Evolutionary conservation across 2,113 vertebrate species (phyloP), one percentile per base, ranked within the genome.

Genomic region (Microcebus griseorufus): DNA sequence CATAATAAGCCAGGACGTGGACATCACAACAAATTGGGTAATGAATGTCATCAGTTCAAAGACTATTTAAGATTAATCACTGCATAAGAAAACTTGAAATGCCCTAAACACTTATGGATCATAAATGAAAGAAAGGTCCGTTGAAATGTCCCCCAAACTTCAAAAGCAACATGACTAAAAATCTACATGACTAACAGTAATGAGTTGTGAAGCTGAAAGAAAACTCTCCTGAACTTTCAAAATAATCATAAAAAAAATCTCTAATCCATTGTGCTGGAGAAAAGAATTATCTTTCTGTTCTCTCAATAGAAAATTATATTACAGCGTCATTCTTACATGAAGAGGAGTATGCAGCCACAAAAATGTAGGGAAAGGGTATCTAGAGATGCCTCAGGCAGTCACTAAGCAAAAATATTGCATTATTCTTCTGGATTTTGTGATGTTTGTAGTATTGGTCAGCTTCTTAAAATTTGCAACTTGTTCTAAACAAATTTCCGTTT

Each of bases 1-100:
- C 29, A 32, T 20, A 6, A 12, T 11, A 6, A 0, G 1, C 55
- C 27, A 2, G 0, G 2, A 9, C 55, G 2, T 17, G 37, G 27
- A 58, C 45, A 22, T 29, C 32, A 6, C 37, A 25, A 75, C 17
- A 39, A 3, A n/a, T 23, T 20, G 51, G 60, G 11, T 64, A 25
- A 53, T 6, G 37, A 34, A 62, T 27, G 34, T 64, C 37, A n/a
- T 39, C n/a, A 12, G 1, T 73, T 70, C 48, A n/a, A 23, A 79
- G 81, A 48, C 16, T 9, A 20, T 20, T 22, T 10, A 60, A 6
- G 22, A 69, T 18, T 48, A 34, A 65, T 29, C 22, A 1, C 14
- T 37, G 22, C 70, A 2, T 20, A 2, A 51, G 81, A 42, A 75
- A 93, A 64, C 48, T 1, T 1, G 69, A 83, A 22, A 53, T 64